Base-by-base conservation (phyloP, 2,797 vertebrate genomes). In the Coranthus polyacanthus region DNA sequence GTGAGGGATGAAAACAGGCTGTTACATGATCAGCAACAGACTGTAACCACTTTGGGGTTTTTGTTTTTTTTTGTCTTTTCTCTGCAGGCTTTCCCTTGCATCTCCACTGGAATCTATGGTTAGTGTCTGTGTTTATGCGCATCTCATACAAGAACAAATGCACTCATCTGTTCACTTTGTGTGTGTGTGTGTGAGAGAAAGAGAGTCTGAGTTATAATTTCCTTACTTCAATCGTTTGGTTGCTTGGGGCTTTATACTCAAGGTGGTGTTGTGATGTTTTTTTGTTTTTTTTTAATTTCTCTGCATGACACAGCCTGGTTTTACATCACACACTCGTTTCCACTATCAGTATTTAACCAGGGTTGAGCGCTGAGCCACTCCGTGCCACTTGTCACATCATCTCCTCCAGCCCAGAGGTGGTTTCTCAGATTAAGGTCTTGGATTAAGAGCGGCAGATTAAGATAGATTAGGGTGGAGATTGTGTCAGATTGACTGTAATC, bases 81-180 rank as follows among this genome's bases (percentile, higher is more conserved):
- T 84, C 64, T 72, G 45, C 86, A 94, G 94, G 94, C 93, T 47
- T 94, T 95, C 64, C 93, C 93, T 24, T 94, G 94, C 78, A 95
- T 95, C 86, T 94, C 94, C 71, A 94, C 94, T 68, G 93, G 94
- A 74, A 86, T 94, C 62, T 94, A 94, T 24, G 94, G 94, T 95
- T 58, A 90, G 93, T 92, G 42, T 53, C 8, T 59, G 1, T 11
- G 16, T 60, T 11, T 46, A 4, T 44, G 17, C 58, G 17, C 46
- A 53, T 32, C 12, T 62, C 26, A 46, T 32, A 59, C 13, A 39
- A 58, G 20, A 72, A 61, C 44, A 38, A 68, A 46, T 51, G 22
- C 21, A 26, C 71, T 53, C n/a, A 20, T 69, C n/a, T 59, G 39
- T 15, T 49, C n/a, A 26, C 34, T 45, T 16, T 52, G 8, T 61